These are phyloP conservation scores for Semicossyphus pulcher DNA, from an alignment of 2,113 vertebrate genomes.

Conservation along the genomic window DNA sequence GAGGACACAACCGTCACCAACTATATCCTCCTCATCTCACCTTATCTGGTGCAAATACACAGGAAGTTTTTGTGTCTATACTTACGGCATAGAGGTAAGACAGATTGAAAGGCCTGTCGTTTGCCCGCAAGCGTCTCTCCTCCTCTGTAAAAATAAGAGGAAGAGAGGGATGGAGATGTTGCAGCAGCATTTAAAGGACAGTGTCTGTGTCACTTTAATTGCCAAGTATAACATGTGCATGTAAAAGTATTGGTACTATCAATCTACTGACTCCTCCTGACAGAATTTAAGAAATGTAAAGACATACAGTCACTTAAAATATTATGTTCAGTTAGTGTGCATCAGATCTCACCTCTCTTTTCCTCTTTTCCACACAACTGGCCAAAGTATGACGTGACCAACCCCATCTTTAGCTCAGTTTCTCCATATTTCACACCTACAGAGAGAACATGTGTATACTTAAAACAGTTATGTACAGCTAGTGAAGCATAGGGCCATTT, in stretches of 20 bases:
- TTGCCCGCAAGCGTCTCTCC: constrained; percentile 88
- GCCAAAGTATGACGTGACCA: constrained; percentile 78
- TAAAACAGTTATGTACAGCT: accelerated
- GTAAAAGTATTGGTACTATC: neutral
- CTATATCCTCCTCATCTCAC: neutral
- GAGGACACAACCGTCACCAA: no score
- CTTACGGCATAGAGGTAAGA: constrained; percentile 91
- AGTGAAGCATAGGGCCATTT: neutral
- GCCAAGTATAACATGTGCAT: neutral
- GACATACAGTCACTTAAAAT: neutral
- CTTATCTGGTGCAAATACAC: constrained; percentile 21
- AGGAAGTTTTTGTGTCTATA: neutral
- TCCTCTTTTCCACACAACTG: constrained; percentile 75
- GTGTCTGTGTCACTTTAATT: neutral
- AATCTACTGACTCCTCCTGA: no score
- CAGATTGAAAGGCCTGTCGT: constrained; percentile 88
- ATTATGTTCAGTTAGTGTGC: no score
- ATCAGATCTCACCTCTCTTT: constrained; percentile 77
- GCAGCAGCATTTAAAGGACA: neutral
- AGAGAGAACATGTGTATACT: neutral
- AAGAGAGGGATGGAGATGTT: neutral
- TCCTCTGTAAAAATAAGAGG: constrained; percentile 77
- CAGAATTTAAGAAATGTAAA: no score
- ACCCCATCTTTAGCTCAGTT: constrained; percentile 78
- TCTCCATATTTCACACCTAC: constrained; percentile 80